Evolutionary conservation across 2,113 vertebrate genomes (phyloP), one percentile per base, ranked within the genome.

Genomic region (Chauna torquata): DNA sequence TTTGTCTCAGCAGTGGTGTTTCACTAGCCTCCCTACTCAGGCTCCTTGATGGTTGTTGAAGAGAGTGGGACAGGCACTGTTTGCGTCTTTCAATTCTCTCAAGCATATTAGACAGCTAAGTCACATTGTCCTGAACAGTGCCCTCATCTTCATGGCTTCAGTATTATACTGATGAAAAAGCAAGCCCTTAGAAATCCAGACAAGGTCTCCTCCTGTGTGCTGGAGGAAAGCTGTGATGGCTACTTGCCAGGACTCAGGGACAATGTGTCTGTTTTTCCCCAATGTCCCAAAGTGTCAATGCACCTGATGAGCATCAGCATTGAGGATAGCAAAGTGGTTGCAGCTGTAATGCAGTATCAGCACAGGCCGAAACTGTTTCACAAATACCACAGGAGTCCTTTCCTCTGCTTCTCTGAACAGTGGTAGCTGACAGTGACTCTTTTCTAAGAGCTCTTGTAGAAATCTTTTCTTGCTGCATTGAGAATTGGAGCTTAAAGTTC

Each of bases 111-210:
- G n/a, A 30, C 45, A 28, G 6, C 27, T n/a, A 34, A 52, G 28
- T 65, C 58, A 57, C 22, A 0, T 14, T 49, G 44, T 45, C 9
- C 69, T 77, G 66, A 76, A 3, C 17, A 42, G 9, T 18, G 12
- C 4, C 68, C 22, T 75, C 44, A 24, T 75, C 59, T 42, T 71
- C 61, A 0, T 16, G 61, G 64, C 25, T 45, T 11, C 30, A 16
- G 3, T 30, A 28, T 7, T 14, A 4, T 38, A 38, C 25, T 0
- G 0, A 61, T 2, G 3, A 42, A 65, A 62, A 38, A 77, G 14
- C 0, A 0, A 50, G 16, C 7, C 1, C 42, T 54, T 25, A 17
- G 25, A 45, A 88, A 52, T 82, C 75, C 59, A 55, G 54, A 34
- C 30, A n/a, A 88, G n/a, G 12, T 76, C 8, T 8, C 12, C 15